These are phyloP conservation scores for Xestia ashworthii DNA, from an alignment of 2,888 invertebrate genomes.

Conservation along the genomic window DNA sequence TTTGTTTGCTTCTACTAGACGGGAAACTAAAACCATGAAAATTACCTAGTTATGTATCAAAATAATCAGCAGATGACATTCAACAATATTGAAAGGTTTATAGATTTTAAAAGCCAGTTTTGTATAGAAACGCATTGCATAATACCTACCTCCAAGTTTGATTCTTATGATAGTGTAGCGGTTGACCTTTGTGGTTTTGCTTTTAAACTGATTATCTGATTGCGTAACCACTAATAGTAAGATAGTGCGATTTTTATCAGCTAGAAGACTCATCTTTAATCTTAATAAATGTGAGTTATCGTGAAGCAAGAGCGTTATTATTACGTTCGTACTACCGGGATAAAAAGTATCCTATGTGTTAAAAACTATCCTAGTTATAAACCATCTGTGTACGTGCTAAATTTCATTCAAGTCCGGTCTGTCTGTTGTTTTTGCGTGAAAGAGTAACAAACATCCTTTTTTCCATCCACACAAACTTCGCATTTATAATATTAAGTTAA, in stretches of 20 bases:
- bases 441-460: neutral
- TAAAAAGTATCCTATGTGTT: no score
- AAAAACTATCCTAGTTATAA: no score
- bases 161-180: neutral
- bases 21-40: neutral
- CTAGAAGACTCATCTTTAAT: neutral
- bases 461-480: neutral
- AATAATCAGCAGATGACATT: neutral
- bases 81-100: neutral
- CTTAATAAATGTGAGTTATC: neutral
- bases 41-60: neutral
- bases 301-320: neutral
- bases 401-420: no score
- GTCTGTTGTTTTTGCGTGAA: neutral
- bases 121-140: neutral
- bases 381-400: no score
- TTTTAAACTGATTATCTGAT: slow-evolving; percentile 18
- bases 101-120: slow-evolving; percentile 12
- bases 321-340: neutral
- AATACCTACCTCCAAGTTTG: neutral
- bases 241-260: slow-evolving; percentile 8
- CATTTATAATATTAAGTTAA: no score
- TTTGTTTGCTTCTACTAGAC: neutral
- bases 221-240: slow-evolving; percentile 4
- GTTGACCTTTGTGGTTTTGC: slow-evolving; percentile 17